Base-by-base conservation (phyloP, 2,888 invertebrate genomes). In the Rhaphigaster nebulosa region DNA sequence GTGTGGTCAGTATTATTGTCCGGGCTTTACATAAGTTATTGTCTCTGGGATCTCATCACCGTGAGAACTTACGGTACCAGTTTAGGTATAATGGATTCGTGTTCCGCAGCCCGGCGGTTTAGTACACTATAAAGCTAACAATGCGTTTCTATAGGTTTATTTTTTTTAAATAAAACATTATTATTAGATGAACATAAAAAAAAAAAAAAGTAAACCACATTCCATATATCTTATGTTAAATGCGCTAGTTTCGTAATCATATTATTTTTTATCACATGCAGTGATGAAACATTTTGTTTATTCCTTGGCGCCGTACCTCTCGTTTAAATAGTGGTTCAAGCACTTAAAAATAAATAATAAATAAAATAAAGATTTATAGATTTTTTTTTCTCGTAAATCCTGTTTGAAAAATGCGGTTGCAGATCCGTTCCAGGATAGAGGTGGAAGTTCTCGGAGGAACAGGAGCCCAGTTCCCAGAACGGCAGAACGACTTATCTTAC, bases 361-460 rank as follows among this genome's bases (percentile, higher is more conserved):
- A 38, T 38, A 38, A 20, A 38, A 76, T 76, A 1, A 20, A 38
- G 34, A 0, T 10, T 8, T 38, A 34, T 18, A 76, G 15, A n/a
- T n/a, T n/a, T n/a, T n/a, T 38, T 34, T 29, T 18, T 29, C 65
- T 18, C 70, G 38, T 84, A 45, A 84, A 41, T 50, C 45, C 84
- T 5, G n/a, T 45, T n/a, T 15, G 26, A 50, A 50, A 84, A 84
- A 76, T 76, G 84, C 45, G 45, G 45, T 84, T 38, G 84, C 41
- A 84, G 84, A 45, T 84, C 84, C 45, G 3, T 84, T 84, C 84
- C 84, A 84, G 84, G 84, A 84, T 84, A 20, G 29, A 76, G 70
- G 45, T 84, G 45, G 45, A 84, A n/a, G 45, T 84, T 84, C 41
- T 18, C 84, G 84, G 84, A 84, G 84, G 84, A 84, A 45, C 12